Evolutionary conservation across 1,140 invertebrate species (phyloP).

Genomic region (Tetraneura akinire): DNA sequence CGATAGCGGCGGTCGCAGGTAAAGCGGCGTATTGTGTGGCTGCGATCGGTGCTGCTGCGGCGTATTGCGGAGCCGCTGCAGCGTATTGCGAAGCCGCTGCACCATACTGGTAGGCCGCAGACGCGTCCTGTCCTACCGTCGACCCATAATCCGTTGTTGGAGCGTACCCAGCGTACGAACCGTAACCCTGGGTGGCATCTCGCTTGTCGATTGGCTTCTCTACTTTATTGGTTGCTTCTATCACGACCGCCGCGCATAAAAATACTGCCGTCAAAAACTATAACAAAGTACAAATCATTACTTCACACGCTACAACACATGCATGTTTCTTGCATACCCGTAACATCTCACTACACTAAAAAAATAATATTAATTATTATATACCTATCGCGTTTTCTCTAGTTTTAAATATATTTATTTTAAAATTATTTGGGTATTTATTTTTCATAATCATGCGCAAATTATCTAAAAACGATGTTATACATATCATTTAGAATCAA

Average conservation of each 20-base stretch:
- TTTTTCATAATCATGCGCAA: no score
- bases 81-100: neutral
- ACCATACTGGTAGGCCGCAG: neutral
- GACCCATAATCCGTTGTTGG: slow-evolving; percentile 7
- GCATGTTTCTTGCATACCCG: neutral
- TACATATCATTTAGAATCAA: no score
- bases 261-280: slow-evolving; percentile 33
- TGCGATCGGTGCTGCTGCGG: neutral
- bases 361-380: neutral
- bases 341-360: neutral
- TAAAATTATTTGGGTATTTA: no score
- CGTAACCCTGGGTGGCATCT: neutral
- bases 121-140: neutral
- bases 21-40: slow-evolving; percentile 7
- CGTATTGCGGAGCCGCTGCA: neutral
- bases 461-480: no score
- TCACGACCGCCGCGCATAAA: neutral
- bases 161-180: neutral
- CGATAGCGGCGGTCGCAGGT: neutral
- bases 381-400: no score
- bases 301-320: neutral
- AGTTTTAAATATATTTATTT: no score
- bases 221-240: neutral
- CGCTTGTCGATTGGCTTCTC: slow-evolving; percentile 2
- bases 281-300: neutral